Percentiles rank a stretch among this genome's conserved stretches.
phyloP scores from a whole-genome alignment of 2,888 invertebrate species.

The Diadegma fenestrale region DNA sequence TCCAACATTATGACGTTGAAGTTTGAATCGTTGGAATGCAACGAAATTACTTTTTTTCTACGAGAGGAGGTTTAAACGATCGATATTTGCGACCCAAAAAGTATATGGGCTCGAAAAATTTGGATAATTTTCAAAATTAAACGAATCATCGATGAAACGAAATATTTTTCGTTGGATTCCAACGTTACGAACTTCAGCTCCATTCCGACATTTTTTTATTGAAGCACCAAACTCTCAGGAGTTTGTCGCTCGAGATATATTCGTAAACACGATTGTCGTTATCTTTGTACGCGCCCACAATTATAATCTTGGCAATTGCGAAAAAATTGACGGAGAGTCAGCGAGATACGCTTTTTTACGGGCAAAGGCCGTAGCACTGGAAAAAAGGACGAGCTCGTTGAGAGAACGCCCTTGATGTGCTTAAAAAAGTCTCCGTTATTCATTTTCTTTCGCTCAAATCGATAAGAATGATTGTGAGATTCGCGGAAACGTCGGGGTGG shows the following conservation, averaged over 20 bases:
- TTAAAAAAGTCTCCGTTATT: background rate
- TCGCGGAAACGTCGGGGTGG: background rate
- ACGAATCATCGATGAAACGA: too few relatives aligned
- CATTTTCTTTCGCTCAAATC: background rate
- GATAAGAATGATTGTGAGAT: background rate
- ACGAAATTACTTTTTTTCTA: too few relatives aligned
- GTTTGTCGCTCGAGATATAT: background rate
- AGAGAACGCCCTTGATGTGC: background rate
- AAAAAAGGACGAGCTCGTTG: background rate
- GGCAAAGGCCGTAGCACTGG: background rate
- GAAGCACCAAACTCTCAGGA: background rate
- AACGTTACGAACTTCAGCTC: too few relatives aligned
- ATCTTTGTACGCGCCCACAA: background rate
- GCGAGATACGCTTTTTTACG: background rate
- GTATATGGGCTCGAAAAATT: too few relatives aligned
- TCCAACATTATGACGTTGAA: too few relatives aligned
- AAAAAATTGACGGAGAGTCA: background rate
- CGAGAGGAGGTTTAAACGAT: too few relatives aligned
- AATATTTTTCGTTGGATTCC: too few relatives aligned
- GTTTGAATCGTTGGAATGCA: too few relatives aligned
- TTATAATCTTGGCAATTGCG: background rate
- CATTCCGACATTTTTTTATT: too few relatives aligned
- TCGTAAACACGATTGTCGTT: background rate
- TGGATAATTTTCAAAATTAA: too few relatives aligned
- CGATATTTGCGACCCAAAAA: too few relatives aligned